Base-by-base conservation (phyloP, 1,140 invertebrate species). In the Camponotus floridanus region DNA sequence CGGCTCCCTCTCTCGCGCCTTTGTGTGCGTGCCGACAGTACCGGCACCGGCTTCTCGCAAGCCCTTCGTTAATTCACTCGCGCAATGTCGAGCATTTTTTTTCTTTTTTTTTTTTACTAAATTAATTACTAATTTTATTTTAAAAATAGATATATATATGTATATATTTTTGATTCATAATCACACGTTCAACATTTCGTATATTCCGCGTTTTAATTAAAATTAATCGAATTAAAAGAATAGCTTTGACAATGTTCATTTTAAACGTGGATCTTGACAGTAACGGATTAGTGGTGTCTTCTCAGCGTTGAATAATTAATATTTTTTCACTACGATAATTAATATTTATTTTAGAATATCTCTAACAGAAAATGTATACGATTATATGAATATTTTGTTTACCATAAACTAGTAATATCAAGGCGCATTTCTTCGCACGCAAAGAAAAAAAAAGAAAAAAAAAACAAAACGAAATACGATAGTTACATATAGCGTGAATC, bases 1-100 rank as follows among this genome's bases (percentile, higher is more conserved):
- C 59, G 51, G 42, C 26, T 85, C 80, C 11, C 42, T 62, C 39
- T 73, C 80, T 85, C 18, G n/a, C n/a, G 26, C 55, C 33, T 48
- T 48, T 31, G 61, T 33, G 31, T 31, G 31, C 31, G 31, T 33
- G 13, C 11, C 6, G 3, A 15, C 61, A 64, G 61, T 64, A 15
- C 61, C 61, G 61, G 1, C 61, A 31, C 61, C 0, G 18, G 11
- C 5, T 4, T 15, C n/a, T 36, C 15, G 26, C 26, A 15, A 31
- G 7, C 31, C 61, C 59, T 9, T 15, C 21, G 11, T 57, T 18
- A 57, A 57, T 7, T 18, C 0, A 62, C 26, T 11, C 26, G 61
- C 26, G 59, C 3, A 6, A 31, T 26, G 0, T 5, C 6, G 26
- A 26, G 26, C 3, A 3, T 45, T 45, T 15, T 15, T 15, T 11